Evolutionary conservation across 53 echinoderm and acorn worm species (phyloP).

Genomic region (Temnopleurus reevesii): DNA sequence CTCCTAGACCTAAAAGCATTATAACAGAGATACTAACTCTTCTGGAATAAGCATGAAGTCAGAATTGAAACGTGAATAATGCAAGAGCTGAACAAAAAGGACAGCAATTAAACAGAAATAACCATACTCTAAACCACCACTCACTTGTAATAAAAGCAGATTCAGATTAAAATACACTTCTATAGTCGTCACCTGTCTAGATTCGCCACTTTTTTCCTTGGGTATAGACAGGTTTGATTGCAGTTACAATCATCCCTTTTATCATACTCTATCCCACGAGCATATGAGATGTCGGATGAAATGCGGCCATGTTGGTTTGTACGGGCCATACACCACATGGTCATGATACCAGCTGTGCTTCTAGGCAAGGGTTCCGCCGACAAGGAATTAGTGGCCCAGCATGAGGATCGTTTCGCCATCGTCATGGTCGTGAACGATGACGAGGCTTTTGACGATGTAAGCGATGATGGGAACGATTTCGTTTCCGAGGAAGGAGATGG

Average conservation of each 20-base stretch:
- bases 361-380: constrained; percentile 11
- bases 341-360: constrained; percentile 25
- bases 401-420: constrained; percentile 6
- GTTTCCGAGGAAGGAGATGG: background rate
- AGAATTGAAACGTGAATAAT: too few species aligned
- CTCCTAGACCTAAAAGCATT: too few species aligned
- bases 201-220: too few species aligned
- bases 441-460: background rate
- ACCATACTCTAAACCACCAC: too few species aligned
- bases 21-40: too few species aligned
- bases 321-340: constrained; percentile 44
- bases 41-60: too few species aligned
- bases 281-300: constrained; percentile 32
- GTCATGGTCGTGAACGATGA: constrained; percentile 33
- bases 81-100: too few species aligned
- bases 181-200: too few species aligned
- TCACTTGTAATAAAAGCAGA: too few species aligned
- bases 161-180: too few species aligned
- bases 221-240: too few species aligned
- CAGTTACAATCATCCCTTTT: background rate
- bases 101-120: too few species aligned
- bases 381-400: background rate
- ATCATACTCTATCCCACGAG: constrained; percentile 7
- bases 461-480: background rate
- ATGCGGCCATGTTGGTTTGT: constrained; percentile 55